Evolutionary conservation across 1,140 invertebrate species (phyloP).

Genomic region (Drosophila bipectinata): DNA sequence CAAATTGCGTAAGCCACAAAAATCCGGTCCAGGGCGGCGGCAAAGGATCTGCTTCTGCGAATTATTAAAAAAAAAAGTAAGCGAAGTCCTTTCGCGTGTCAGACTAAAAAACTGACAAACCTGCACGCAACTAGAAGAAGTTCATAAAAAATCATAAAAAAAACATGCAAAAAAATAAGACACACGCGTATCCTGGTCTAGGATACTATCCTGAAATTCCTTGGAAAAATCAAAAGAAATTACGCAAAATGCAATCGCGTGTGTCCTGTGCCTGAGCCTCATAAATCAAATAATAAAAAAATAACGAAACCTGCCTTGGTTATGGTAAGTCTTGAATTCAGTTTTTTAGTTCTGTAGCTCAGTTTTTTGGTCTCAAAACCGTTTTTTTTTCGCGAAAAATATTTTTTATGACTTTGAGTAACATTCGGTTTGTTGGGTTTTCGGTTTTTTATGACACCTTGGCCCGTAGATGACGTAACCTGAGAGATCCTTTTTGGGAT

Average conservation of each 20-base stretch:
- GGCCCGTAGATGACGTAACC: too few species aligned
- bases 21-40: constrained; percentile 11
- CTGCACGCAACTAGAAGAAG: constrained; percentile 78
- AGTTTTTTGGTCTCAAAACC: not conserved
- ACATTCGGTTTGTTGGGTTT: constrained; percentile 10
- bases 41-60: constrained; percentile 43
- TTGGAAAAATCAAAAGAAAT: constrained; percentile 18
- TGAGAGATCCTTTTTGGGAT: too few species aligned
- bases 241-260: constrained; percentile 66
- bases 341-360: constrained; percentile 55
- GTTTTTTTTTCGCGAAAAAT: constrained; percentile 17
- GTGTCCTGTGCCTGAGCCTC: constrained; percentile 1
- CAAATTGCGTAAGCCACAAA: constrained; percentile 71
- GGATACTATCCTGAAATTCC: constrained; percentile 2
- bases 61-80: constrained; percentile 14
- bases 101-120: constrained; percentile 69
- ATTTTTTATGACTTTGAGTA: constrained; percentile 5
- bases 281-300: constrained; percentile 45
- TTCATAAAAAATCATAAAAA: constrained; percentile 28
- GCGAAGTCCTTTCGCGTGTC: constrained; percentile 57
- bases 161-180: constrained; percentile 26
- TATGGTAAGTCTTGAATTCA: constrained; percentile 47
- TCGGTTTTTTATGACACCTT: not conserved
- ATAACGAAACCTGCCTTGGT: constrained; percentile 43
- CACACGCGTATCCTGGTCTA: constrained; percentile 25